phyloP scores from a whole-genome alignment of 2,797 vertebrate genomes.

The Anguilla marmorata region DNA sequence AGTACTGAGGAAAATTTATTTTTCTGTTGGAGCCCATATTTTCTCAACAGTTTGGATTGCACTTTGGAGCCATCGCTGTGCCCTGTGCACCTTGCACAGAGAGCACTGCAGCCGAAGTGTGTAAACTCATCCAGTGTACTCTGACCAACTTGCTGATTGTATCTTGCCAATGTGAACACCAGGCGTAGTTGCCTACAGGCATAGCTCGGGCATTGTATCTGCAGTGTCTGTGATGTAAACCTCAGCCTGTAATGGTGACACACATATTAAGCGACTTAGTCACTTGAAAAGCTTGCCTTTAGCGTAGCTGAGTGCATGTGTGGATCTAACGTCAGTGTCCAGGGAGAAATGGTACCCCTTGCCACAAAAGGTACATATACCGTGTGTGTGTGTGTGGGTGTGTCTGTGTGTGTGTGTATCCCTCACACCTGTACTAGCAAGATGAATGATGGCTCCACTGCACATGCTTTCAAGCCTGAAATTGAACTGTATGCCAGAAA shows the following conservation, averaged over 20 bases:
- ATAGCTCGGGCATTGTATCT: background rate
- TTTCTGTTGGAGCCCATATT: background rate
- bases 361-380: background rate
- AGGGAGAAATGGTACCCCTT: background rate
- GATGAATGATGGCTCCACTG: slow-evolving; percentile 12
- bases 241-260: background rate
- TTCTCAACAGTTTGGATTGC: background rate
- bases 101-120: background rate
- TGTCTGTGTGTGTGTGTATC: background rate
- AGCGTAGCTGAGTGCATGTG: background rate
- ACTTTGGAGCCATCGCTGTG: no score
- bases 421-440: background rate
- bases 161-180: background rate
- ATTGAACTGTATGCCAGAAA: slow-evolving; percentile 1
- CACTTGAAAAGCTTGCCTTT: background rate
- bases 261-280: background rate
- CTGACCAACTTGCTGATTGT: background rate
- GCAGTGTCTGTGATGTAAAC: background rate
- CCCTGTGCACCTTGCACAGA: background rate
- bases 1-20: background rate
- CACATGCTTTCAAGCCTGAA: background rate
- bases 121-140: background rate
- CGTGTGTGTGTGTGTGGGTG: background rate
- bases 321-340: background rate
- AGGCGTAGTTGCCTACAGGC: background rate